phyloP scores from a whole-genome alignment of 2,888 invertebrate species.

The Drosophila conformis region DNA sequence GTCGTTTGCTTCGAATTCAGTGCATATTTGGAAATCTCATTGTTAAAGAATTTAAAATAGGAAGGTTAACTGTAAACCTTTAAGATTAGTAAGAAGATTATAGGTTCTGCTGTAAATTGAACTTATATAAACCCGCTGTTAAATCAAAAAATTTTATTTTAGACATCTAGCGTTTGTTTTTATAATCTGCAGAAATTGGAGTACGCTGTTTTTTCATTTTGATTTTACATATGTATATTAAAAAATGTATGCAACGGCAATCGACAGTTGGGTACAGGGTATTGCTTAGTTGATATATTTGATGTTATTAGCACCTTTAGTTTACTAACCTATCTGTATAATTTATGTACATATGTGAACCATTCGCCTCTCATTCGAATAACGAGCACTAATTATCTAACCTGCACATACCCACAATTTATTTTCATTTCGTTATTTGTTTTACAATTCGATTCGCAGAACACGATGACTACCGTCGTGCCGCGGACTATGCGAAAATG shows the following conservation, averaged over 20 bases:
- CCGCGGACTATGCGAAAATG: conserved; percentile 92
- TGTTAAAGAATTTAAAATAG: neutral
- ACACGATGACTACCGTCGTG: conserved; percentile 92
- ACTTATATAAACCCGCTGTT: neutral
- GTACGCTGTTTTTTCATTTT: neutral
- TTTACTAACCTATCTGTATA: conserved; percentile 21
- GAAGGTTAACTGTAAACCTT: neutral
- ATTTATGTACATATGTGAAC: conserved; percentile 4
- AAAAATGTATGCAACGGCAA: neutral
- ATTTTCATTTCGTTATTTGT: conserved; percentile 76
- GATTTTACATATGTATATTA: neutral
- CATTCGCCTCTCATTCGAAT: conserved; percentile 27
- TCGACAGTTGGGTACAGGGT: neutral
- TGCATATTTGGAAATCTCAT: neutral
- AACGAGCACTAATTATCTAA: conserved; percentile 51
- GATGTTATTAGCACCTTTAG: conserved; percentile 31
- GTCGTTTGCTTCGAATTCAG: neutral
- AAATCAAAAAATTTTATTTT: neutral
- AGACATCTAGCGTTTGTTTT: neutral
- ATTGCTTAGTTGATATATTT: neutral
- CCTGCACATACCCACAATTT: conserved; percentile 76
- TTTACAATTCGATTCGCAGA: conserved; percentile 85
- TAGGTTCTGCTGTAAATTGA: neutral
- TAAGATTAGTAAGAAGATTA: neutral
- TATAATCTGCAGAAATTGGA: neutral